phyloP scores from a whole-genome alignment of 1,140 invertebrate genomes.

The Drosophila auraria region DNA sequence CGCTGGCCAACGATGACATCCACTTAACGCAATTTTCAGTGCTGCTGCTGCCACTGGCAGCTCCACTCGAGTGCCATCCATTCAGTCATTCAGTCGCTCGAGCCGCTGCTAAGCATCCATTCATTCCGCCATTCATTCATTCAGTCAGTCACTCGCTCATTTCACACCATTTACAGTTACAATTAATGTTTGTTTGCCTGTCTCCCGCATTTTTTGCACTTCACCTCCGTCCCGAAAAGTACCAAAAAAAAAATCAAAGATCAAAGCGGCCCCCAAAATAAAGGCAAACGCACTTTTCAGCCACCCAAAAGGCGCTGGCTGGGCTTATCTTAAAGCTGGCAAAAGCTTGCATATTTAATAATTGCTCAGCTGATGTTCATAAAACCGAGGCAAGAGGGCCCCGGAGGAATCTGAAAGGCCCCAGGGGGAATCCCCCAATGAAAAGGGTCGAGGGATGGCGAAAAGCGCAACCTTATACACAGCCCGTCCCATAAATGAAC shows the following conservation, averaged over 20 bases:
- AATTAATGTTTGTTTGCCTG: slow-evolving; percentile 79
- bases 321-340: slow-evolving; percentile 54
- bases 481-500: slow-evolving; percentile 67
- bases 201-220: slow-evolving; percentile 58
- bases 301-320: neutral
- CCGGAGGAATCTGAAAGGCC: slow-evolving; percentile 41
- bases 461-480: slow-evolving; percentile 73
- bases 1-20: slow-evolving; percentile 62
- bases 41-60: slow-evolving; percentile 42
- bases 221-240: neutral
- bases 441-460: slow-evolving; percentile 67
- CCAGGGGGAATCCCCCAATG: slow-evolving; percentile 46
- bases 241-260: slow-evolving; percentile 16
- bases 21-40: slow-evolving; percentile 76
- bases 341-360: slow-evolving; percentile 76
- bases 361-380: slow-evolving; percentile 70
- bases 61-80: slow-evolving; percentile 71
- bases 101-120: slow-evolving; percentile 57
- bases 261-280: slow-evolving; percentile 53
- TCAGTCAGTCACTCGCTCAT: slow-evolving; percentile 53
- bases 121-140: slow-evolving; percentile 46
- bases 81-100: slow-evolving; percentile 59
- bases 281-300: slow-evolving; percentile 3
- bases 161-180: slow-evolving; percentile 81
- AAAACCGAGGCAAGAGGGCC: slow-evolving; percentile 49